A percentile compares a stretch with the other conserved stretches of the same genome.
These are phyloP conservation scores for Drosophila borealis DNA, from an alignment of 2,888 invertebrate genomes.

Conservation along the genomic window DNA sequence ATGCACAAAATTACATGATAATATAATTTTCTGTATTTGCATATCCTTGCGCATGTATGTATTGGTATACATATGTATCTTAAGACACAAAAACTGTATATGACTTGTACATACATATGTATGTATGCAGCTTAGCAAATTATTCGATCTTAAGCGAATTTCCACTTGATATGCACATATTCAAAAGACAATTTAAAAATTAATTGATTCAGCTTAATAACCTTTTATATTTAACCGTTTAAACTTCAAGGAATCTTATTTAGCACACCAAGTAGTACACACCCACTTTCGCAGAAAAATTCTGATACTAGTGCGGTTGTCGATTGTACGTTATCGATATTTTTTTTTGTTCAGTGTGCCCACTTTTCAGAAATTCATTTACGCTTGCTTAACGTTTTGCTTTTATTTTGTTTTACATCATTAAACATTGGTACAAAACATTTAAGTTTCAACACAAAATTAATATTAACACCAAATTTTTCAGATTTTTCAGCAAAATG, in stretches of 20 bases:
- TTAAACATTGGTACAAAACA: no score
- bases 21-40: background rate
- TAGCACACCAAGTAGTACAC: conserved; percentile 28
- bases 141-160: background rate
- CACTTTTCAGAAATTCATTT: background rate
- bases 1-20: background rate
- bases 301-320: conserved; percentile 33
- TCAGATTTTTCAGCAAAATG: no score
- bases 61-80: no score
- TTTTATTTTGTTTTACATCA: background rate
- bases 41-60: background rate
- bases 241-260: conserved; percentile 26
- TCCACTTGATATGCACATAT: background rate
- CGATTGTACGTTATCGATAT: conserved; percentile 26
- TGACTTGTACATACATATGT: no score
- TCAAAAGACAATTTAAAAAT: background rate
- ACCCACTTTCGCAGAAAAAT: conserved; percentile 50
- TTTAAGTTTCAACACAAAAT: no score
- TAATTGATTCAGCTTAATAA: background rate
- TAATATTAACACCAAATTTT: no score
- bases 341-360: conserved; percentile 21
- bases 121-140: no score
- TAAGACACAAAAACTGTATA: no score
- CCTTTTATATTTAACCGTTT: conserved; percentile 21
- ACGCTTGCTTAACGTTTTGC: background rate